Conservation (phyloP, 53 echinoderm and acorn worm species). For the Actinopyga echinites region DNA sequence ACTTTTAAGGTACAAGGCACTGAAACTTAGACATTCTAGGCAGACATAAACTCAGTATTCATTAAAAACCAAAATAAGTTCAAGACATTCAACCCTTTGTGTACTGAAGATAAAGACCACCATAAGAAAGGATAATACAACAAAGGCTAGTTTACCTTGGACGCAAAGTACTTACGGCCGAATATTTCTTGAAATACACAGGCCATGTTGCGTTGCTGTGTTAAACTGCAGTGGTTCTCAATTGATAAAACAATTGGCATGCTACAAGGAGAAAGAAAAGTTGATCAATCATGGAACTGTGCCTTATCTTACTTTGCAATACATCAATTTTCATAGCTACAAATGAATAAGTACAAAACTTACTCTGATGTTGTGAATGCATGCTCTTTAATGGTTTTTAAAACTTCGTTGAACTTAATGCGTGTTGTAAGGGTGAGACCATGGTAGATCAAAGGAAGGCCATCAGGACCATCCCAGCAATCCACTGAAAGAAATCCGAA, state of each 20-base stretch:
- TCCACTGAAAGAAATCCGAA: slow-evolving; percentile 68
- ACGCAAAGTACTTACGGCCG: slow-evolving; percentile 62
- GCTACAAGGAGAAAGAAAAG: slow-evolving; percentile 40
- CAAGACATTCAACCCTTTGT: too few species aligned
- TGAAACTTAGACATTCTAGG: too few species aligned
- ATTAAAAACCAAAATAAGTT: too few species aligned
- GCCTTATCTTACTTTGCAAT: too few species aligned
- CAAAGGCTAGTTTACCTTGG: too few species aligned
- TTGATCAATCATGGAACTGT: too few species aligned
- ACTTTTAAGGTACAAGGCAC: too few species aligned
- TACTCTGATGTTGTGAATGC: slow-evolving; percentile 92
- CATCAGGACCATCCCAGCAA: slow-evolving; percentile 99
- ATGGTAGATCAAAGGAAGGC: slow-evolving; percentile 93
- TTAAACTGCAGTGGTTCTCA: slow-evolving; percentile 93
- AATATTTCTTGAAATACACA: slow-evolving; percentile 92
- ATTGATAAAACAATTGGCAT: slow-evolving; percentile 89
- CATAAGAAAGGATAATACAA: too few species aligned
- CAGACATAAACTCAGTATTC: too few species aligned
- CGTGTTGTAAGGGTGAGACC: slow-evolving; percentile 92
- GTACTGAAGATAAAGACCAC: too few species aligned
- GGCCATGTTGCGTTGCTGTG: slow-evolving; percentile 97
- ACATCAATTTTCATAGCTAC: too few species aligned
- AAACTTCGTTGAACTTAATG: slow-evolving; percentile 86
- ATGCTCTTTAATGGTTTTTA: slow-evolving; percentile 92
- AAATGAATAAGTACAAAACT: slow-evolving; percentile 7